A percentile compares a stretch with the other conserved stretches of the same genome.
phyloP scores from a whole-genome alignment of 2,797 vertebrate species.

The Pangasius djambal region DNA sequence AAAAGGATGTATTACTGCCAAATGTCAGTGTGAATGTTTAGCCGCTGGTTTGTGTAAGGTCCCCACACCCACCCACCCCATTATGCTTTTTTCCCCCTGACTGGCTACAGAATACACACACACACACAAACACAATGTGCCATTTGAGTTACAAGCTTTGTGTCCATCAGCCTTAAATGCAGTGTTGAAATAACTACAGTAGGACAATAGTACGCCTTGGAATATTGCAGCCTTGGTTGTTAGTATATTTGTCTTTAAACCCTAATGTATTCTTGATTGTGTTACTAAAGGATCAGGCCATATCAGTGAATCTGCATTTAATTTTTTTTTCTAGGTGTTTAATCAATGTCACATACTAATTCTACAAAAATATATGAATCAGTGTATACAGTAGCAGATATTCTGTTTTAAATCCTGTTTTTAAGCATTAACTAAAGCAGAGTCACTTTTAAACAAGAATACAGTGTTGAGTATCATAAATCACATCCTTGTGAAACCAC shows the following conservation, averaged over 20 bases:
- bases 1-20: conserved; percentile 39
- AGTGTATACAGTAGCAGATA: conserved; percentile 7
- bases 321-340: neutral
- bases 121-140: neutral
- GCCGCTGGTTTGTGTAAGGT: neutral
- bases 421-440: neutral
- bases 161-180: conserved; percentile 34
- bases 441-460: neutral
- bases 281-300: neutral
- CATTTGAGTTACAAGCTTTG: conserved; percentile 24
- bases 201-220: conserved; percentile 11
- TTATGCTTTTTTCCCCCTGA: conserved; percentile 20
- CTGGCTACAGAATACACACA: conserved; percentile 13
- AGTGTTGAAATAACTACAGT: conserved; percentile 14
- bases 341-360: neutral
- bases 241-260: neutral
- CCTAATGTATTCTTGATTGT: neutral
- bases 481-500: neutral
- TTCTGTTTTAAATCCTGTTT: conserved; percentile 15
- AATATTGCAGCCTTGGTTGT: neutral
- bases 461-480: neutral
- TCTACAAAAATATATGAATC: neutral
- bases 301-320: neutral
- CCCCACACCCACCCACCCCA: neutral
- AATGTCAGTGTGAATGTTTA: conserved; percentile 34